Percentiles rank a stretch among this genome's conserved stretches.
phyloP scores from a whole-genome alignment of 2,888 invertebrate species.

The Invenusta paracnida region DNA sequence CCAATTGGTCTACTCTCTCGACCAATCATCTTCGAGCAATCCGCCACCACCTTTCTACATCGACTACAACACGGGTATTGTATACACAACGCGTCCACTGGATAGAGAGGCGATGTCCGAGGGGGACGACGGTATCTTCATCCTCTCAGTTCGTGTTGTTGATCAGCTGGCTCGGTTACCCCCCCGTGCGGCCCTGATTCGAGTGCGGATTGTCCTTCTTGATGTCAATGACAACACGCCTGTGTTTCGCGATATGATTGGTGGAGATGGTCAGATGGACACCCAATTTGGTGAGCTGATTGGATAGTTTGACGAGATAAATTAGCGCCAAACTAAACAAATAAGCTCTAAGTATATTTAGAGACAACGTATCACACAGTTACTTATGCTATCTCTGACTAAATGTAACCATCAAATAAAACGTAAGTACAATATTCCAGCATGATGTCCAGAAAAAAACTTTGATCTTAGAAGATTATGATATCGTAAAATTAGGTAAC shows the following conservation, averaged over 20 bases:
- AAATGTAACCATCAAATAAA: too few species aligned
- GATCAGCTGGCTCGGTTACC: background rate
- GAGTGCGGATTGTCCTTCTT: background rate
- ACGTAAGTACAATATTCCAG: too few species aligned
- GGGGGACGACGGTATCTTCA: background rate
- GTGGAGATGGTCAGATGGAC: too few species aligned
- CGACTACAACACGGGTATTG: background rate
- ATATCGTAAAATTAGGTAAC: too few species aligned
- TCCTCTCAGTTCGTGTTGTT: background rate
- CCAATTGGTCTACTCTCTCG: background rate
- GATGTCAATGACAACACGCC: background rate
- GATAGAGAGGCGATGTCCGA: background rate
- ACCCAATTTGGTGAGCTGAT: too few species aligned
- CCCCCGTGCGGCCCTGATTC: background rate
- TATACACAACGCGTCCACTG: background rate
- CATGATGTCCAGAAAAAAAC: too few species aligned
- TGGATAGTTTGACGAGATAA: too few species aligned
- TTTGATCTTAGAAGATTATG: too few species aligned
- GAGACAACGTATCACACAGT: too few species aligned
- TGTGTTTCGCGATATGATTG: background rate
- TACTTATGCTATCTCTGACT: too few species aligned
- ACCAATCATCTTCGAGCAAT: background rate
- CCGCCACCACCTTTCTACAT: background rate
- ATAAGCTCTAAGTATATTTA: too few species aligned
- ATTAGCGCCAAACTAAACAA: too few species aligned